Percentiles rank a stretch among this genome's conserved stretches.
phyloP scores from a whole-genome alignment of 2,888 invertebrate genomes.

The Yponomeuta malinellus region DNA sequence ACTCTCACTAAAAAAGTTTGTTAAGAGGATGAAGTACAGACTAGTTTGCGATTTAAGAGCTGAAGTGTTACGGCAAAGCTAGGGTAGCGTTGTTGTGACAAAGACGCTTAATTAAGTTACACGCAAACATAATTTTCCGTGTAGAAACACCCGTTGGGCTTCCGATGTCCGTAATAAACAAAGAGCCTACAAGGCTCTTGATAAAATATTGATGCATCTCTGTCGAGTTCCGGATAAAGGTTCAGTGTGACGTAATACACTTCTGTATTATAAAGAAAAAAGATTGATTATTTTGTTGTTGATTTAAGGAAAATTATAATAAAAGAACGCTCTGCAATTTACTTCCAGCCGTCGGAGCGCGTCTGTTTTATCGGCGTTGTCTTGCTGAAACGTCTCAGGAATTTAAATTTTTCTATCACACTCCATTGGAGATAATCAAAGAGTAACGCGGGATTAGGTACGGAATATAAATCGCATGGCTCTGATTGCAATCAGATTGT shows the following conservation, averaged over 20 bases:
- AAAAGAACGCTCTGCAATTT: constrained; percentile 36
- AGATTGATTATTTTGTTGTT: background rate
- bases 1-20: constrained; percentile 46
- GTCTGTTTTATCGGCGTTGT: constrained; percentile 5
- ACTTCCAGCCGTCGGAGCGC: constrained; percentile 33
- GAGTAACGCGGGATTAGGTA: constrained; percentile 39
- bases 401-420: constrained; percentile 47
- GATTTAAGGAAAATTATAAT: constrained; percentile 26
- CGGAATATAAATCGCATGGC: constrained; percentile 46
- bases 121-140: constrained; percentile 39
- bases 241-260: background rate
- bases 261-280: background rate
- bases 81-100: constrained; percentile 49
- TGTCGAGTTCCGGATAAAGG: background rate
- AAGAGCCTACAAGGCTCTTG: background rate
- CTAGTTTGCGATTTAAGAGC: constrained; percentile 60
- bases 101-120: constrained; percentile 60
- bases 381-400: constrained; percentile 35
- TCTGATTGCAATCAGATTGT: constrained; percentile 14
- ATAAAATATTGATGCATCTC: background rate
- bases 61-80: constrained; percentile 49
- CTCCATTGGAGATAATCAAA: constrained; percentile 54
- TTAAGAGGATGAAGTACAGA: constrained; percentile 50
- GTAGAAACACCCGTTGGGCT: background rate
- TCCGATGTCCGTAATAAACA: background rate